Conservation (phyloP, 2,113 vertebrate species). For the Petrocephalus microphthalmus region DNA sequence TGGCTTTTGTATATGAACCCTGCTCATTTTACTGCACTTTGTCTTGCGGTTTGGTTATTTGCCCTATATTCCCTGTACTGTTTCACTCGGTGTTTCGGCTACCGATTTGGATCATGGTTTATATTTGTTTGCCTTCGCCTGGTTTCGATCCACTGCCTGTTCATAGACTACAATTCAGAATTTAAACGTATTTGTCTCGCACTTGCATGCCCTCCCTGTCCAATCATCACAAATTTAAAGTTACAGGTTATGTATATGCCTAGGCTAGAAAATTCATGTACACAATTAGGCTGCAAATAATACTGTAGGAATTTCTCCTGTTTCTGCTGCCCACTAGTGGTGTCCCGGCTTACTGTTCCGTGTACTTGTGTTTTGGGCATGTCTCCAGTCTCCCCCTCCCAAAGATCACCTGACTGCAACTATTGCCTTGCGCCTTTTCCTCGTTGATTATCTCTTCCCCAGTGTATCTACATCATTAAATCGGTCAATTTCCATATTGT, state of each 20-base stretch:
- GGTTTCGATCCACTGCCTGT: background rate
- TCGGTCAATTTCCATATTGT: background rate
- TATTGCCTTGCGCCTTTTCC: background rate
- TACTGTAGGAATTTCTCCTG: background rate
- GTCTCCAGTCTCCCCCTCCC: background rate
- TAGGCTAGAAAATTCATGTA: background rate
- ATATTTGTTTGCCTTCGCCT: background rate
- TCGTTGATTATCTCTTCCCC: background rate
- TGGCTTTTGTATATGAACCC: background rate
- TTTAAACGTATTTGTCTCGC: background rate
- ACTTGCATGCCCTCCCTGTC: background rate
- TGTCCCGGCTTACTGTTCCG: background rate
- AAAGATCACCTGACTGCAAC: background rate
- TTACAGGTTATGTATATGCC: background rate
- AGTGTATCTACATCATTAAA: background rate
- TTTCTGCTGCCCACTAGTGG: background rate
- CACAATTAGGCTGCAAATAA: background rate
- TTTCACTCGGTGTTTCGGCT: background rate
- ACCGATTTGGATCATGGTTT: background rate
- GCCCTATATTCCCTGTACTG: background rate
- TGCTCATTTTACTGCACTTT: background rate
- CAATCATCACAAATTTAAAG: background rate
- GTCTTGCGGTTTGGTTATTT: background rate
- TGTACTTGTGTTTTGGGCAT: background rate
- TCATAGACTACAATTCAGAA: background rate